These are phyloP conservation scores for Sphyrna mokarran DNA, from an alignment of 2,113 vertebrate species.

Conservation along the genomic window DNA sequence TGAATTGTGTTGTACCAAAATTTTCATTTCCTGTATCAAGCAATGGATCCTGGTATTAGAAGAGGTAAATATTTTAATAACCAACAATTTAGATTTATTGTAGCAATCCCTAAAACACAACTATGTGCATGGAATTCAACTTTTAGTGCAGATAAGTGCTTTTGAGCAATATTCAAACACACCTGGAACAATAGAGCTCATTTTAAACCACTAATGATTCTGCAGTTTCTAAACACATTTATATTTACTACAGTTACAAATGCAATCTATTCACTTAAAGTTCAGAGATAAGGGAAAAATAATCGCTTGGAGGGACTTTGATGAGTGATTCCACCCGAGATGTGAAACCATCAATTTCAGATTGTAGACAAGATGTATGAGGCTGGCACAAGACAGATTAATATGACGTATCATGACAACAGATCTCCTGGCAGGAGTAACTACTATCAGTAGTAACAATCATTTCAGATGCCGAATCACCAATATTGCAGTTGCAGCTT, in stretches of 20 bases:
- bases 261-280: neutral
- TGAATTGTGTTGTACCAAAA: neutral
- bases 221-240: conserved; percentile 1
- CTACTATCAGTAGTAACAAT: too few relatives aligned
- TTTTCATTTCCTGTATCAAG: neutral
- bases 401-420: too few relatives aligned
- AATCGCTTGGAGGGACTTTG: neutral
- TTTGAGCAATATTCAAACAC: neutral
- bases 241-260: neutral
- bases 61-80: neutral
- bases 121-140: neutral
- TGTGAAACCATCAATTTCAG: neutral
- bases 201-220: neutral
- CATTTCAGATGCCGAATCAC: neutral
- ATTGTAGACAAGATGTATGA: too few relatives aligned
- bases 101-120: neutral
- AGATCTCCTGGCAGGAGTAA: too few relatives aligned
- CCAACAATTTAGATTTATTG: neutral
- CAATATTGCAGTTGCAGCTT: neutral
- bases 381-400: too few relatives aligned
- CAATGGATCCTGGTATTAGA: neutral
- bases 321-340: neutral
- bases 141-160: neutral
- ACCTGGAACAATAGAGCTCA: neutral
- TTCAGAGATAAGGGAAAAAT: neutral